phyloP scores from a whole-genome alignment of 2,797 vertebrate genomes.

The Scomberomorus guttatus region DNA sequence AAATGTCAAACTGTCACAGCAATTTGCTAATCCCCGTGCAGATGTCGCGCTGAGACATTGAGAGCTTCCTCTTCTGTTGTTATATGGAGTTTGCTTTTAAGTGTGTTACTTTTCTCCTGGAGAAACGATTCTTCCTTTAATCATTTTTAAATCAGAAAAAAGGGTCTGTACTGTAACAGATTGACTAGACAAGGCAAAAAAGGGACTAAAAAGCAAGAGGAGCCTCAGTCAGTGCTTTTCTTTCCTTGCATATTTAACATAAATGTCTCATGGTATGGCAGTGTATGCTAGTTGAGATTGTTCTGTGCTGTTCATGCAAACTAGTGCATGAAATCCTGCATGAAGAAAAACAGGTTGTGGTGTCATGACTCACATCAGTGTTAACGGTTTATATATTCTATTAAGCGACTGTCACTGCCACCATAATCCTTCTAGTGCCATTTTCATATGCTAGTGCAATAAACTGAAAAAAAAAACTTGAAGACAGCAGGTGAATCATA shows the following conservation, averaged over 20 bases:
- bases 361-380: conserved; percentile 46
- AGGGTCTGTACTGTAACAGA: conserved; percentile 10
- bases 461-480: conserved; percentile 26
- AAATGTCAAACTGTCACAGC: conserved; percentile 79
- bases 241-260: conserved; percentile 24
- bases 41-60: conserved; percentile 62
- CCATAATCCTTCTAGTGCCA: conserved; percentile 22
- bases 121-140: conserved; percentile 29
- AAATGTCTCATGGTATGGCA: conserved; percentile 30
- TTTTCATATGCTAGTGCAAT: conserved; percentile 46
- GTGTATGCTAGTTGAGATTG: conserved; percentile 17
- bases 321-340: conserved; percentile 41
- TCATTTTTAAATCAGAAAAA: conserved; percentile 31
- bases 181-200: neutral
- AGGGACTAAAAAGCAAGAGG: neutral
- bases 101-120: conserved; percentile 18
- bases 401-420: conserved; percentile 32
- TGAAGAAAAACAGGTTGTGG: conserved; percentile 44
- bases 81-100: conserved; percentile 35
- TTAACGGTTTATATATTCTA: conserved; percentile 39
- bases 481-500: conserved; percentile 35
- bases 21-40: conserved; percentile 71
- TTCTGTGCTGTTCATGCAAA: conserved; percentile 38
- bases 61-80: conserved; percentile 54
- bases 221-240: neutral